These are phyloP conservation scores for Alligator mississippiensis DNA, from an alignment of 2,113 vertebrate species.

Conservation along the genomic window DNA sequence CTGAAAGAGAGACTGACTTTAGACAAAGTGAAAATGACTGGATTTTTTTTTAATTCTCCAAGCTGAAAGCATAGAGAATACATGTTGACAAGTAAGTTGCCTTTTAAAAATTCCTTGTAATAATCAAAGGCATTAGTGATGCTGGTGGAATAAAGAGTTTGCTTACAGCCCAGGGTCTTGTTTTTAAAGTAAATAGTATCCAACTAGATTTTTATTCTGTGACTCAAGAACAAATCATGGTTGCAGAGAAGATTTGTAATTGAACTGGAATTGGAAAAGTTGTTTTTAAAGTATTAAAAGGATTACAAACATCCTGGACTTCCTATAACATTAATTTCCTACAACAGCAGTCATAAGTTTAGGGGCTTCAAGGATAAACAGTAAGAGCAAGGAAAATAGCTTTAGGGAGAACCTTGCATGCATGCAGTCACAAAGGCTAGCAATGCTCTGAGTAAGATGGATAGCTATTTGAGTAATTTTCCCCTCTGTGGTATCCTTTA, in stretches of 20 bases:
- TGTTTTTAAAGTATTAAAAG: constrained; percentile 45
- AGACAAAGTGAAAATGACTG: neutral
- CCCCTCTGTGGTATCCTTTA: constrained; percentile 30
- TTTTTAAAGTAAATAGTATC: neutral
- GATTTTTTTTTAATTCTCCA: neutral
- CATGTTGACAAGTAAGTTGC: neutral
- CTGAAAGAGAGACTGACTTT: neutral
- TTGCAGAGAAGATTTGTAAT: neutral
- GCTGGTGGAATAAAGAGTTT: neutral
- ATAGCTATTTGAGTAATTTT: constrained; percentile 29
- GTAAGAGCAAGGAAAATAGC: constrained; percentile 30
- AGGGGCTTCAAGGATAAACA: constrained; percentile 44
- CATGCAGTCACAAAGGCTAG: neutral
- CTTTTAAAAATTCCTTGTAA: neutral
- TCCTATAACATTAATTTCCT: constrained; percentile 47
- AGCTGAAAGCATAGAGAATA: neutral
- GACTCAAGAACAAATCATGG: neutral
- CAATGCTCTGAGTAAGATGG: constrained; percentile 26
- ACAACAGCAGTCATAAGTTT: neutral
- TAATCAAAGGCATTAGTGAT: neutral
- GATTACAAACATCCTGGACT: constrained; percentile 51
- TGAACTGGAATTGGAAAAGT: constrained; percentile 37
- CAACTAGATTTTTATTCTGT: neutral
- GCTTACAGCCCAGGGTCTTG: neutral
- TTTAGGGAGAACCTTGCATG: neutral